Evolutionary conservation across 1,140 invertebrate genomes (phyloP), one percentile per base, ranked within the genome.

Genomic region (Fopius arisanus): DNA sequence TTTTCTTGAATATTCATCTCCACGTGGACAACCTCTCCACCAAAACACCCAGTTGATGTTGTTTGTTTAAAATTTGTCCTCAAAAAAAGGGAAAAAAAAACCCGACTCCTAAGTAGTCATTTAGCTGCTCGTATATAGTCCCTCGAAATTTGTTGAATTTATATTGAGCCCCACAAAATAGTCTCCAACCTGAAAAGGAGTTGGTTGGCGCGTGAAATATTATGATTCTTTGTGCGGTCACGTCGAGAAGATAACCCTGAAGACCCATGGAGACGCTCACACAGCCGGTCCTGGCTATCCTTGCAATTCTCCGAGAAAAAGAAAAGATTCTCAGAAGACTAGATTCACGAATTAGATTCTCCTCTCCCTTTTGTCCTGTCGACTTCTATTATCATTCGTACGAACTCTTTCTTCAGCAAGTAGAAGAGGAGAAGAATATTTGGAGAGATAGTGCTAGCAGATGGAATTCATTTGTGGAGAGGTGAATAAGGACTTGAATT

Each of bases 271-370:
- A 65, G 29, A 65, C 29, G 54, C 29, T 65, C 28, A 31, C 9
- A 37, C 33, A 37, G 33, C 33, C 33, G 9, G 7, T 37, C 33
- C 6, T 10, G 23, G 14, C 23, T 9, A 51, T 23, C 19, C 54
- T 59, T 65, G 62, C 29, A 31, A 16, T 65, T 65, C 28, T 6
- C 62, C n/a, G 26, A 14, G 28, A 51, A 51, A 29, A 69, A 67
- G 62, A 70, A 29, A 48, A 14, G 43, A 23, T 40, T 66, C 59
- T 33, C 31, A 66, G 28, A 51, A 65, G 54, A 33, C 67, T 41
- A 68, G 74, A 75, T 75, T 75, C 74, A 75, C 74, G 74, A 75
- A 54, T 69, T 67, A 75, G 74, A 75, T 75, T 72, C 74, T 68
- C 41, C 48, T 67, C 51, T 19, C 40, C 26, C 67, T 72, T 71